Base-by-base conservation (phyloP, 2,113 vertebrate species). In the Lynx canadensis region DNA sequence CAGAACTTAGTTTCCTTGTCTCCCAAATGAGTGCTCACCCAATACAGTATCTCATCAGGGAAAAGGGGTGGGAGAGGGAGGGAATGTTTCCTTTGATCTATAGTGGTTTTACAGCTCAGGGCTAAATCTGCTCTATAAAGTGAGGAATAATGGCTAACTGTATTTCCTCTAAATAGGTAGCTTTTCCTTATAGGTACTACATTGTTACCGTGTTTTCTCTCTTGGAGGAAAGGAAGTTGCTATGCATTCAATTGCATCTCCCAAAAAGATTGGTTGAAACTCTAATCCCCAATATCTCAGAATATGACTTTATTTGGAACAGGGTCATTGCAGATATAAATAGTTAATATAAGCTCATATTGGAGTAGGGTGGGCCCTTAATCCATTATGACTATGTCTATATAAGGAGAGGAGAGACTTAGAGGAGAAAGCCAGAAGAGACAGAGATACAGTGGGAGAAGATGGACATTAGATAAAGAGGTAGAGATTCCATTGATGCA, bases 301-400 rank as follows among this genome's bases (percentile, higher is more conserved):
- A 90, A 85, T 83, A 12, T 92, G 52, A 74, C 27, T 31, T 85
- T 50, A 85, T 90, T 93, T 68, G 82, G 57, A 91, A 79, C 87
- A 79, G 36, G 25, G 11, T 73, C 27, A 79, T 66, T 88, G 31
- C 11, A 83, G 41, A 55, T 55, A 14, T 82, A 78, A 55, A 71
- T 57, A 79, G 4, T 85, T 69, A 27, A 50, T 89, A 88, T 65
- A 73, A 82, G 38, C 38, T 84, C 71, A 31, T 45, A 31, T 27
- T 78, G 57, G 21, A 93, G 21, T 57, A 81, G 33, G 33, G 71
- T 73, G n/a, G 33, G 19, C 27, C 55, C n/a, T 91, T 82, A 82
- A 68, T 78, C 84, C 12, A n/a, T 4, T 50, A 79, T 38, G 31
- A 65, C 85, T 89, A 21, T 83, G 45, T 83, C 50, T 50, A 69